Evolutionary conservation across 2,797 vertebrate species (phyloP).

Genomic region (Gastrophryne carolinensis): DNA sequence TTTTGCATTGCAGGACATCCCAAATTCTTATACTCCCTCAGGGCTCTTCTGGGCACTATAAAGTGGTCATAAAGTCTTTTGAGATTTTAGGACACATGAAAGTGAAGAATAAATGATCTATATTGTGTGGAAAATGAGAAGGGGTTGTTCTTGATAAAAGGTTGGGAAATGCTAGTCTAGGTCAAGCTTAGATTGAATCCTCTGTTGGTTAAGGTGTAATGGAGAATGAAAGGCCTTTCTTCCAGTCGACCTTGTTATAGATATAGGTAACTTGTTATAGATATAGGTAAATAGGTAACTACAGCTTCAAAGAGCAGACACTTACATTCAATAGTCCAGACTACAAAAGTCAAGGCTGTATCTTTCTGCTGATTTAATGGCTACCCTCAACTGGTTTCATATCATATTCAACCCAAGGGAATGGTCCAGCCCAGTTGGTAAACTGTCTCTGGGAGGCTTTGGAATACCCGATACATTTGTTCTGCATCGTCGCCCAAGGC

Average conservation of each 20-base stretch:
- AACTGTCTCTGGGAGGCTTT: slow-evolving; percentile 25
- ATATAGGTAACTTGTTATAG: slow-evolving; percentile 13
- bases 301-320: slow-evolving; percentile 12
- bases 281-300: slow-evolving; percentile 9
- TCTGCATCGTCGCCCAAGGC: slow-evolving; percentile 39
- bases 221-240: not conserved
- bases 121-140: too few species aligned
- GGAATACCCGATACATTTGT: slow-evolving; percentile 49
- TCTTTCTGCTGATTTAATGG: slow-evolving; percentile 23
- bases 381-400: slow-evolving; percentile 8
- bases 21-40: too few species aligned
- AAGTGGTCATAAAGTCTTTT: too few species aligned
- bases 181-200: not conserved
- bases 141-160: too few species aligned
- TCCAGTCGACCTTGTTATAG: not conserved
- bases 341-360: slow-evolving; percentile 18
- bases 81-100: too few species aligned
- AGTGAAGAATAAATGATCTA: too few species aligned
- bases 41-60: too few species aligned
- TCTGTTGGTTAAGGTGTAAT: not conserved
- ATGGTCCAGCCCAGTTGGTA: slow-evolving; percentile 15
- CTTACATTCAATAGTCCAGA: slow-evolving; percentile 14
- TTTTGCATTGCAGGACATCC: too few species aligned
- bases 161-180: too few species aligned
- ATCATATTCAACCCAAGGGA: slow-evolving; percentile 35